A percentile compares a stretch with the other conserved stretches of the same genome.
These are phyloP conservation scores for Phenganax marumi DNA, from an alignment of 92 coral and sea anemone genomes.

Conservation along the genomic window DNA sequence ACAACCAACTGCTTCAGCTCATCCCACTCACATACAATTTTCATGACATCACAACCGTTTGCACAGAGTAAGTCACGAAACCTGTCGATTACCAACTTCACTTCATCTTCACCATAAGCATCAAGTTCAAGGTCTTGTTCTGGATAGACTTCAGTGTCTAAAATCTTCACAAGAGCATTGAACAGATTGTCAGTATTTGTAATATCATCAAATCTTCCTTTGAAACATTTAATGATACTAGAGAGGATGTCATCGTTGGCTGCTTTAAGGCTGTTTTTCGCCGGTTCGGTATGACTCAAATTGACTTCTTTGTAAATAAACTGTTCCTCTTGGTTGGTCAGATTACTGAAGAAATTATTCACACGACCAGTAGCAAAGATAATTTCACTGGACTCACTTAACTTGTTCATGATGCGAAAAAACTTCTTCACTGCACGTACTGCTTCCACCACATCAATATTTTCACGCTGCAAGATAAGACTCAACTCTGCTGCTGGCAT, in stretches of 20 bases:
- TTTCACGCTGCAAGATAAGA: constrained; percentile 58
- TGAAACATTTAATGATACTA: constrained; percentile 47
- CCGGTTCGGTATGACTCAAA: constrained; percentile 10
- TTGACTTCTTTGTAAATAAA: constrained; percentile 12
- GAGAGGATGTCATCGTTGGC: constrained; percentile 34
- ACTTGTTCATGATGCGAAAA: constrained; percentile 60
- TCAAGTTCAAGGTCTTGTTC: neutral
- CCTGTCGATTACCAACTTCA: constrained; percentile 38
- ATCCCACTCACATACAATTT: too few species aligned
- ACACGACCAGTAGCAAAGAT: constrained; percentile 52
- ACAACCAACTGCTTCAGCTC: constrained; percentile 31
- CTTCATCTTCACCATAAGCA: constrained; percentile 44
- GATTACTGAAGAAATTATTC: constrained; percentile 3
- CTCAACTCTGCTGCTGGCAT: constrained; percentile 62
- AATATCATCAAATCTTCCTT: constrained; percentile 50
- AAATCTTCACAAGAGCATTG: constrained; percentile 47
- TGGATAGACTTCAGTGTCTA: constrained; percentile 31
- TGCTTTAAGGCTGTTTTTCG: constrained; percentile 29
- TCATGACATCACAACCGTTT: too few species aligned
- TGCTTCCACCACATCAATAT: constrained; percentile 60
- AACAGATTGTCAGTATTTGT: constrained; percentile 50
- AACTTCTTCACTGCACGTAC: constrained; percentile 53
- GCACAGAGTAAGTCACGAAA: constrained; percentile 37
- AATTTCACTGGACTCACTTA: constrained; percentile 41
- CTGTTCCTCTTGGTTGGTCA: neutral